phyloP scores from a whole-genome alignment of 2,113 vertebrate genomes.

The Ascaphus truei region DNA sequence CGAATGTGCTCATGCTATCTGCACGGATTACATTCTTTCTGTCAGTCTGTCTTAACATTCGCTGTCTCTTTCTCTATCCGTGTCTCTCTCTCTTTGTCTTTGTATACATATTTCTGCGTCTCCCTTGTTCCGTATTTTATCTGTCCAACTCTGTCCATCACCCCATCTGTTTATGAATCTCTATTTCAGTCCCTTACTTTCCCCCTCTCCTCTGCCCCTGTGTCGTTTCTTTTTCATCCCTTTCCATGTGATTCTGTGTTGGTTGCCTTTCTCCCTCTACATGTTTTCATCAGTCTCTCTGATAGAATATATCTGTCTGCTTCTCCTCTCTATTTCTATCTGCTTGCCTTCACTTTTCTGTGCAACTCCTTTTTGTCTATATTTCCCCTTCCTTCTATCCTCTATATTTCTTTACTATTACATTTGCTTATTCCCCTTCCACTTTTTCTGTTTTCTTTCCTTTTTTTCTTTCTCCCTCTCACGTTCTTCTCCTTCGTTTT shows the following conservation, averaged over 20 bases:
- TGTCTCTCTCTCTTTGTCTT: constrained; percentile 14
- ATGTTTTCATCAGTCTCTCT: no score
- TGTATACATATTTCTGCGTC: neutral
- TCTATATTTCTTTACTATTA: no score
- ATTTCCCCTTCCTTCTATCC: no score
- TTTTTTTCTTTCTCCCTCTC: neutral
- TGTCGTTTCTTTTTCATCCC: no score
- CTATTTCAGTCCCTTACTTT: neutral
- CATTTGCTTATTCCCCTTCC: no score
- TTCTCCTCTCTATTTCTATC: no score
- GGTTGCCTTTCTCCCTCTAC: no score
- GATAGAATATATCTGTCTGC: no score
- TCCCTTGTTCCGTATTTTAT: neutral
- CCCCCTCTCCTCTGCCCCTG: neutral
- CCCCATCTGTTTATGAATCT: neutral
- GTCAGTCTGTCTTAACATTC: constrained; percentile 17
- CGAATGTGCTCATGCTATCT: constrained; percentile 2
- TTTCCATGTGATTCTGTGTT: no score
- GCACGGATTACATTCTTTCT: constrained; percentile 3
- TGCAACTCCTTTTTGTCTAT: no score
- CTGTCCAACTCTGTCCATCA: neutral
- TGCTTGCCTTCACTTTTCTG: no score
- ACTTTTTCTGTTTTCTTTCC: no score
- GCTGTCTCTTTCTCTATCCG: neutral
- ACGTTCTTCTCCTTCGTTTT: neutral